Evolutionary conservation across 2,113 vertebrate species (phyloP), one percentile per base, ranked within the genome.

Genomic region (Gallinago undulata): DNA sequence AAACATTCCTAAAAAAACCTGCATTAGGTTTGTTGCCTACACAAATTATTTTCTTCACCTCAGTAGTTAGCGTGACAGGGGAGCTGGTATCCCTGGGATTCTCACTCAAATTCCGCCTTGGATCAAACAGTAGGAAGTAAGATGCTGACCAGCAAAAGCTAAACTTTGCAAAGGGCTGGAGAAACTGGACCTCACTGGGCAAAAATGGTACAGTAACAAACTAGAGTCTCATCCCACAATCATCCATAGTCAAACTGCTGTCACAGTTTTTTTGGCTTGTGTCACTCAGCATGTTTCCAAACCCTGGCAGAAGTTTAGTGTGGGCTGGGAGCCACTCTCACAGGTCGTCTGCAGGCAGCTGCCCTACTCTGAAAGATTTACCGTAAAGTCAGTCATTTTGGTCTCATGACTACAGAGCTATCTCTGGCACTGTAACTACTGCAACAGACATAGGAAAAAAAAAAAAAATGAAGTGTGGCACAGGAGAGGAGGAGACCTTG

Each of bases 251-350:
- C 63, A 39, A 77, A 47, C 1, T 63, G 23, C 64, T 33, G 18
- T 67, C 30, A 41, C 4, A 33, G 15, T 16, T 55, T 81, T 56
- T 60, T 39, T 31, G 59, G 25, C 47, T 89, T 2, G 0, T 16
- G 19, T 2, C 1, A 4, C n/a, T n/a, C 5, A 1, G 1, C 10
- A 63, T 13, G 47, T 59, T 81, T 72, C 50, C 51, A 64, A 70
- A 51, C 25, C 3, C 6, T 11, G 55, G 50, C 0, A 37, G 23
- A 67, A 57, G 56, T 30, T 78, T 27, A 66, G 50, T 0, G 1
- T 22, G 66, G 43, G 39, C 27, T 22, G 43, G 62, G 27, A 87
- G 67, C 24, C 41, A 30, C 19, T 48, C 35, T 68, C 51, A 41
- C 19, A 50, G 73, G 77, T 48, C 13, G 41, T 27, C 59, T 56